Conservation (phyloP, 2,797 vertebrate genomes). For the Enteromius mattozi region DNA sequence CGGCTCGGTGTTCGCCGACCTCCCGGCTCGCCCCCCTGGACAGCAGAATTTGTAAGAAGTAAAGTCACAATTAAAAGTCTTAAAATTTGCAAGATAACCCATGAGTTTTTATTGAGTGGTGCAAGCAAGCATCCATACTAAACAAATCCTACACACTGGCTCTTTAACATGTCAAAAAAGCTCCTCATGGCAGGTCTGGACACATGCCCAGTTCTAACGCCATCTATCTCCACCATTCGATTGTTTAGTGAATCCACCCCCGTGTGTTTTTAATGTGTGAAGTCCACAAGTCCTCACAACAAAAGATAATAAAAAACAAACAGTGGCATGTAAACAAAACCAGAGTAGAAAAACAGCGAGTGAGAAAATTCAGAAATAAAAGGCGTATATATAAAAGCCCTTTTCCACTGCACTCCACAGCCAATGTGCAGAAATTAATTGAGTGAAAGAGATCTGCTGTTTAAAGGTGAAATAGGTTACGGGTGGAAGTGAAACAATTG, state of each 20-base stretch:
- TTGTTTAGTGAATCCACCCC: constrained; percentile 20
- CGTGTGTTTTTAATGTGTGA: constrained; percentile 34
- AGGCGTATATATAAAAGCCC: constrained; percentile 42
- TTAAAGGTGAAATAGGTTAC: constrained; percentile 63
- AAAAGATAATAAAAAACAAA: constrained; percentile 27
- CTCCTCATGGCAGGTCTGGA: constrained; percentile 7
- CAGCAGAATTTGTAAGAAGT: too few relatives aligned
- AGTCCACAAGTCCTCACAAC: constrained; percentile 16
- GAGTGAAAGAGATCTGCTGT: constrained; percentile 64
- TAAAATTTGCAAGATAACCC: too few relatives aligned
- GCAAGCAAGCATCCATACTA: background rate
- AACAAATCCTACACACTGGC: constrained; percentile 12
- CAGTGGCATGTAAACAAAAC: constrained; percentile 32
- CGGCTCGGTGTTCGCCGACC: too few relatives aligned
- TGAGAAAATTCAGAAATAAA: constrained; percentile 37
- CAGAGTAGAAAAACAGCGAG: constrained; percentile 26
- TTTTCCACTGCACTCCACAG: constrained; percentile 51
- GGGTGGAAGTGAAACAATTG: constrained; percentile 61
- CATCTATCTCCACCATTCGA: background rate
- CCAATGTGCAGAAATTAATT: constrained; percentile 63
- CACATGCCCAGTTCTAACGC: background rate
- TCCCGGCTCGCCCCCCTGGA: too few relatives aligned
- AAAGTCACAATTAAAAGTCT: too few relatives aligned
- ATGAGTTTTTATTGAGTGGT: background rate
- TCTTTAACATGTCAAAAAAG: constrained; percentile 4